phyloP scores from a whole-genome alignment of 2,888 invertebrate species.

The Nebria salina region DNA sequence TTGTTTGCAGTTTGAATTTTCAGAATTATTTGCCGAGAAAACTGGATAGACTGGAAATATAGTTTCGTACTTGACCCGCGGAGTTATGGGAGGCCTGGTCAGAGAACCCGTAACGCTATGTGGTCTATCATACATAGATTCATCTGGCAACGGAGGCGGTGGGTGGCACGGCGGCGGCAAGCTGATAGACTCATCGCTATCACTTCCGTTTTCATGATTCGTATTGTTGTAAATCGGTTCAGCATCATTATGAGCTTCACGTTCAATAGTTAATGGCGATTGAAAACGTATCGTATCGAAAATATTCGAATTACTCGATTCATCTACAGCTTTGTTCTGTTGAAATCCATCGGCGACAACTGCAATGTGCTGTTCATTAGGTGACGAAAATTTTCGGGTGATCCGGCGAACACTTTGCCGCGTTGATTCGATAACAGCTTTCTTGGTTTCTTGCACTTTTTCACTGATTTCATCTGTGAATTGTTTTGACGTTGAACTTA shows the following conservation, averaged over 20 bases:
- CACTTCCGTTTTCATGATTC: constrained; percentile 58
- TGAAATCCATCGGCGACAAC: constrained; percentile 48
- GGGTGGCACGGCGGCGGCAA: constrained; percentile 69
- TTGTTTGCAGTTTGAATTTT: constrained; percentile 49
- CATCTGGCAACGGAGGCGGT: constrained; percentile 69
- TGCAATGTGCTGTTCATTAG: constrained; percentile 46
- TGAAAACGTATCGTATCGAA: constrained; percentile 74
- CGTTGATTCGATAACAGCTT: constrained; percentile 73
- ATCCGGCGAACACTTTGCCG: constrained; percentile 62
- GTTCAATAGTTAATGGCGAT: constrained; percentile 65
- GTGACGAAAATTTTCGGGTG: constrained; percentile 55
- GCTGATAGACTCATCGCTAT: constrained; percentile 53
- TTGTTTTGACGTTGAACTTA: constrained; percentile 68
- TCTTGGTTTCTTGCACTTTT: constrained; percentile 67
- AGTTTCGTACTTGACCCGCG: constrained; percentile 59
- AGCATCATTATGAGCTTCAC: constrained; percentile 56
- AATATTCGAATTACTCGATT: constrained; percentile 58
- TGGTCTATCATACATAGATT: constrained; percentile 67
- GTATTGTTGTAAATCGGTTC: constrained; percentile 60
- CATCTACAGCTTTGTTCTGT: constrained; percentile 52
- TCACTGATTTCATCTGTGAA: constrained; percentile 67
- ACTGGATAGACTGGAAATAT: constrained; percentile 61
- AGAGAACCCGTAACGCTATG: constrained; percentile 49
- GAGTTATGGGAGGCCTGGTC: constrained; percentile 55
- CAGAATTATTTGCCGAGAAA: constrained; percentile 51